These are phyloP conservation scores for Cepaea nemoralis DNA, from an alignment of 1,140 invertebrate species.

Conservation along the genomic window DNA sequence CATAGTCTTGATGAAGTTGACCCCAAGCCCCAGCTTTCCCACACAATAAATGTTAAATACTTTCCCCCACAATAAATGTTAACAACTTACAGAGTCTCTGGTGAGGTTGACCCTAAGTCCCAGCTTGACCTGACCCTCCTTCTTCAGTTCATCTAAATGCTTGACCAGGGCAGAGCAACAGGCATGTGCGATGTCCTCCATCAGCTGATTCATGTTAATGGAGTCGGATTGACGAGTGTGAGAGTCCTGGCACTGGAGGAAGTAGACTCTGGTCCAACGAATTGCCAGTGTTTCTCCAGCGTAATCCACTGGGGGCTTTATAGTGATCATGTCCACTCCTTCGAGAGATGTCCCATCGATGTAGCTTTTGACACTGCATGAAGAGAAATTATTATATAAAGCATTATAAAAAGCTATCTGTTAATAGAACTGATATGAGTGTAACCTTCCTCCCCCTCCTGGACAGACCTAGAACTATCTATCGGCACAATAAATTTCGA, in stretches of 20 bases:
- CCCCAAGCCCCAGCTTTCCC: no score
- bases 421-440: no score
- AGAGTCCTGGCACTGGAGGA: conserved; percentile 74
- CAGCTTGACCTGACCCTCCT: conserved; percentile 80
- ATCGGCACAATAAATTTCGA: no score
- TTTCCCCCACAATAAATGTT: no score
- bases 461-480: no score
- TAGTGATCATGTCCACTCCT: conserved; percentile 86
- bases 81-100: conserved; percentile 84
- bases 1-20: no score
- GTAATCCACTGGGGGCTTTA: conserved; percentile 86
- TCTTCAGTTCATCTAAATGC: conserved; percentile 81
- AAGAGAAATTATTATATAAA: no score
- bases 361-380: conserved; percentile 81
- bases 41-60: no score
- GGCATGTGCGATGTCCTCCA: conserved; percentile 83
- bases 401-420: no score
- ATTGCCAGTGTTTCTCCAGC: conserved; percentile 78
- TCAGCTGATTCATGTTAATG: conserved; percentile 83
- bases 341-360: conserved; percentile 84
- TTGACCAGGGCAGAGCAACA: conserved; percentile 83
- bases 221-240: conserved; percentile 74
- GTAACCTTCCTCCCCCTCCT: no score
- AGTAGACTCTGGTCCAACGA: conserved; percentile 91
- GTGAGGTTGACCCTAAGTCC: conserved; percentile 83